Conservation (phyloP, 1,140 invertebrate genomes). For the Venturia canescens region DNA sequence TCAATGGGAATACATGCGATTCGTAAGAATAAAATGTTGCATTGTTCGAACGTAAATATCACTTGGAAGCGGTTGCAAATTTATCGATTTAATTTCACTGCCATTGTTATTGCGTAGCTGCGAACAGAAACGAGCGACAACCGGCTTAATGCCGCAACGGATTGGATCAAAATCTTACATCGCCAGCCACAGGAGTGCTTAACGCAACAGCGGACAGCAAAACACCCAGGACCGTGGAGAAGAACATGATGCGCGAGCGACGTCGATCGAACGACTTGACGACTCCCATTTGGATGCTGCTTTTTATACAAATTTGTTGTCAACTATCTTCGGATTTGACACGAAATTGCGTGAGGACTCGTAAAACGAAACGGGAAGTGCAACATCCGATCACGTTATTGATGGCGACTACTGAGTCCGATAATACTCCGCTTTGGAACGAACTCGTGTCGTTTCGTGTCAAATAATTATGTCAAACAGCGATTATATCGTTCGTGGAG, state of each 20-base stretch:
- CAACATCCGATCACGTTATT: background rate
- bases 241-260: background rate
- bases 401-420: background rate
- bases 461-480: background rate
- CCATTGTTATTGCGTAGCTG: too few relatives aligned
- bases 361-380: background rate
- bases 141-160: background rate
- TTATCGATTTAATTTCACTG: too few relatives aligned
- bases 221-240: background rate
- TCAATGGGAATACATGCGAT: too few relatives aligned
- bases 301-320: constrained; percentile 13
- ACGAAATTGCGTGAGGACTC: background rate
- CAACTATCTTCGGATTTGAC: background rate
- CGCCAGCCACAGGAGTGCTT: background rate
- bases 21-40: too few relatives aligned
- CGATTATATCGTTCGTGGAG: too few relatives aligned
- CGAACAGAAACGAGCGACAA: background rate
- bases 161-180: background rate
- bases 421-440: background rate
- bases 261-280: too few relatives aligned
- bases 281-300: background rate
- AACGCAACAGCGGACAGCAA: background rate
- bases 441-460: background rate
- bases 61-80: too few relatives aligned
- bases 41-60: too few relatives aligned